Conservation (phyloP, 2,113 vertebrate species). For the Silurus glanis region DNA sequence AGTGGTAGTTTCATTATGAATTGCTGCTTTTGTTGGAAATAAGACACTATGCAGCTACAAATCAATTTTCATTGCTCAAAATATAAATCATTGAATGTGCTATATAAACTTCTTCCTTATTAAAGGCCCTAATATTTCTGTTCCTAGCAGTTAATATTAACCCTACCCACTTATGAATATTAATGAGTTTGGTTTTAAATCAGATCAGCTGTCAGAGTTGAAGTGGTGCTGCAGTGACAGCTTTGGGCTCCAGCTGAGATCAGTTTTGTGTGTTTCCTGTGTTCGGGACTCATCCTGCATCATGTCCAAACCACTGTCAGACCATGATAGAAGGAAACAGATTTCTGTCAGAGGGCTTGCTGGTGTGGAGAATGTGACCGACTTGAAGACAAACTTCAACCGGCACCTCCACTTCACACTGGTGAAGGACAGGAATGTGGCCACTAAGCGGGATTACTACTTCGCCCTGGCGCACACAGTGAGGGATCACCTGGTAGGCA, state of each 20-base stretch:
- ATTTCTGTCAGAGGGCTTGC: conserved; percentile 88
- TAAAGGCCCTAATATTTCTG: not conserved
- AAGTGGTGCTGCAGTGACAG: conserved; percentile 52
- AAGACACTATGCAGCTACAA: not conserved
- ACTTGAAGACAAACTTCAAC: conserved; percentile 86
- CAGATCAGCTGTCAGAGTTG: conserved; percentile 3
- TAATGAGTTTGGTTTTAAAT: conserved; percentile 65
- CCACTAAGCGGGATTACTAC: conserved; percentile 86
- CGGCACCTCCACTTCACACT: conserved; percentile 87
- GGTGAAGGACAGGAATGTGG: conserved; percentile 89
- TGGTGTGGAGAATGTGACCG: conserved; percentile 83
- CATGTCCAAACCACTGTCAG: conserved; percentile 85
- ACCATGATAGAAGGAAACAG: conserved; percentile 83
- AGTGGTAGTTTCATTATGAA: conserved; percentile 9
- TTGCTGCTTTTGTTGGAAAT: not conserved
- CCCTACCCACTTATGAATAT: conserved; percentile 70
- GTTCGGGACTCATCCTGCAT: conserved; percentile 43
- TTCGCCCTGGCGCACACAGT: conserved; percentile 87
- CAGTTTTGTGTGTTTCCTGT: conserved; percentile 44
- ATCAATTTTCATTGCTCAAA: not conserved
- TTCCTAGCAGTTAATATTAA: not conserved
- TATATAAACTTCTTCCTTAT: not conserved
- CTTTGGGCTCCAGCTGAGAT: conserved; percentile 41
- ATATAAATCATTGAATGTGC: not conserved
- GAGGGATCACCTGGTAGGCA: conserved; percentile 85